Base-by-base conservation (phyloP, 2,797 vertebrate species). In the Pterois miles region DNA sequence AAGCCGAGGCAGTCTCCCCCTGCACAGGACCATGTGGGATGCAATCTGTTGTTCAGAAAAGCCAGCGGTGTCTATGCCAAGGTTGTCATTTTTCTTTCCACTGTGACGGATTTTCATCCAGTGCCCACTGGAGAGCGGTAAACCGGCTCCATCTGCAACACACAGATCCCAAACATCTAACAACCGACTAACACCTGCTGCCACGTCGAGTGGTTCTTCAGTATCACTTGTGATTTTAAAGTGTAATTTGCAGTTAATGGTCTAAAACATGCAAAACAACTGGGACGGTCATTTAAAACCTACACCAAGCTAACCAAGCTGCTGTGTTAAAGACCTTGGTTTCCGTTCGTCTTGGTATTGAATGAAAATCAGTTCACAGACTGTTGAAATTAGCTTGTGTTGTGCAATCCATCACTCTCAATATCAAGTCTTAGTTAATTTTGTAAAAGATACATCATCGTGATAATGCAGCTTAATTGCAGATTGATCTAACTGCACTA, bases 21-120 rank as follows among this genome's bases (percentile, higher is more conserved):
- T 76, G 88, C 78, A 81, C 57, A 43, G 74, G 69, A 84, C 89
- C 94, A 94, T 93, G 91, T 92, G 89, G 88, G 89, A 86, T 74
- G 59, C 94, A 95, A 91, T 93, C 94, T 95, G 95, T 91, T 77
- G 76, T 78, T 82, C 77, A 66, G 57, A 75, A 68, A 54, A 77
- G 78, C 64, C 25, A 43, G 29, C 23, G 65, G 25, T 8, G 67
- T 50, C 68, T 11, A 22, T 82, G 92, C 93, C 94, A 94, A 90
- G 80, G 87, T 88, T 89, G 90, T 88, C 92, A 89, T 87, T 88
- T 90, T 87, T 80, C 78, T 81, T 78, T 89, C 65, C 80, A 27
- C 80, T 82, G 82, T 76, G 86, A 76, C 72, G 46, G 87, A 84
- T 85, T 84, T 86, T 63, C 48, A 66, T 87, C 76, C 77, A 82